A percentile compares a stretch with the other conserved stretches of the same genome.
phyloP scores from a whole-genome alignment of 2,888 invertebrate genomes.

The Folsomia candida region DNA sequence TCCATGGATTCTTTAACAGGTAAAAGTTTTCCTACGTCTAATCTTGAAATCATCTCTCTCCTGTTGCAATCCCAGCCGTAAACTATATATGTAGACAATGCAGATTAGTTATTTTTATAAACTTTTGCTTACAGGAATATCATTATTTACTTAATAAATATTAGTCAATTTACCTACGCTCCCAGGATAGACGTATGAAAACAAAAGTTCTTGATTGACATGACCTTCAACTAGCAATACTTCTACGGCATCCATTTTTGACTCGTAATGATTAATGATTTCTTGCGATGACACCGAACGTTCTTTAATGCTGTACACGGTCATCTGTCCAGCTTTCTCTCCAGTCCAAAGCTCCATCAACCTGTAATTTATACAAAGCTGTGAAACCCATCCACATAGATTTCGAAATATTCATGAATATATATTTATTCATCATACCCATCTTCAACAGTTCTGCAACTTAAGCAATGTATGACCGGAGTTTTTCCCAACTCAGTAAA shows the following conservation, averaged over 20 bases:
- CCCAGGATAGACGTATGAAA: slow-evolving; percentile 82
- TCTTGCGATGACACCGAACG: slow-evolving; percentile 73
- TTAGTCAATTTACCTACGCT: too few relatives aligned
- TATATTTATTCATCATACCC: slow-evolving; percentile 34
- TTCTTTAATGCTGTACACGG: slow-evolving; percentile 71
- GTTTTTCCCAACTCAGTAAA: slow-evolving; percentile 48
- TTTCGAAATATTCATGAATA: too few relatives aligned
- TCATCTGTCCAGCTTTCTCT: slow-evolving; percentile 74
- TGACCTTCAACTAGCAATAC: slow-evolving; percentile 64
- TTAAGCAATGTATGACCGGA: slow-evolving; percentile 47
- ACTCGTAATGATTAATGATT: slow-evolving; percentile 63
- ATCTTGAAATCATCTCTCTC: slow-evolving; percentile 68
- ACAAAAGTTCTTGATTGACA: slow-evolving; percentile 57
- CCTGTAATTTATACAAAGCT: slow-evolving; percentile 17
- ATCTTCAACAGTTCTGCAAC: slow-evolving; percentile 31
- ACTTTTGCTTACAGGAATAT: too few relatives aligned
- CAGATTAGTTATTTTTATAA: too few relatives aligned
- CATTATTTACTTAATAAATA: too few relatives aligned
- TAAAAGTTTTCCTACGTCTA: slow-evolving; percentile 87
- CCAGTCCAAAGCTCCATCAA: slow-evolving; percentile 83
- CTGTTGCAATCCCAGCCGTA: slow-evolving; percentile 78
- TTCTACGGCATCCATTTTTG: slow-evolving; percentile 61
- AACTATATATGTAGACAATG: too few relatives aligned
- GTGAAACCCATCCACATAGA: background rate
- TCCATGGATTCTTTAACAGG: slow-evolving; percentile 93